Evolutionary conservation across 2,888 invertebrate species (phyloP), one percentile per base, ranked within the genome.

Genomic region (Choristoneura rosaceana): DNA sequence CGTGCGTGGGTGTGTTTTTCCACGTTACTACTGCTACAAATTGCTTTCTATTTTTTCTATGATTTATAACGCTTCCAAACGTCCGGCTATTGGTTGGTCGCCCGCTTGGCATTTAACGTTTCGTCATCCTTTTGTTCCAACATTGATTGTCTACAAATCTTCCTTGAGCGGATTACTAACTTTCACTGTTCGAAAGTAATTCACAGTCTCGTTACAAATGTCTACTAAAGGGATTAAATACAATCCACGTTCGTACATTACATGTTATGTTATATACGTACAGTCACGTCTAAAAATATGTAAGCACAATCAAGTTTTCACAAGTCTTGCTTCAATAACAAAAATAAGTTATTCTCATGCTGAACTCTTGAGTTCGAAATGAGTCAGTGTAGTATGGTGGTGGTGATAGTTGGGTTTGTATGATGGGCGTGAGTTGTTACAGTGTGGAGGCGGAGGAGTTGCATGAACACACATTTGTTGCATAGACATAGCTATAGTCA

Each of bases 11-110:
- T 5, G 38, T 41, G 41, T 14, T 55, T 52, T 71, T 61, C 50
- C 59, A 41, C 50, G 47, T 62, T 63, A 15, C 58, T 50, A 15
- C 67, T 50, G 41, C 63, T 63, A 59, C 63, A 62, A 63, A 63
- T 71, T 68, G 47, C 71, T 71, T 71, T 71, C 71, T 62, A 67
- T 71, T 71, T 71, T 71, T 71, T 67, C 61, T 41, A 41, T 59
- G 63, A 71, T 68, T 67, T 58, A 63, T 68, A 67, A 67, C 63
- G 25, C 58, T 58, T 15, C 38, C 43, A 45, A 62, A 25, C 55
- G 61, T 68, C 71, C 71, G 71, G 25, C 58, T 68, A 9, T 63
- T 47, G 71, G 71, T 71, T 63, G 67, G 71, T 58, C 67, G 67
- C 14, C 10, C 45, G 55, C 67, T 45, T 8, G 71, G 71, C 67